These are phyloP conservation scores for Charina bottae DNA, from an alignment of 2,113 vertebrate species.

Conservation along the genomic window DNA sequence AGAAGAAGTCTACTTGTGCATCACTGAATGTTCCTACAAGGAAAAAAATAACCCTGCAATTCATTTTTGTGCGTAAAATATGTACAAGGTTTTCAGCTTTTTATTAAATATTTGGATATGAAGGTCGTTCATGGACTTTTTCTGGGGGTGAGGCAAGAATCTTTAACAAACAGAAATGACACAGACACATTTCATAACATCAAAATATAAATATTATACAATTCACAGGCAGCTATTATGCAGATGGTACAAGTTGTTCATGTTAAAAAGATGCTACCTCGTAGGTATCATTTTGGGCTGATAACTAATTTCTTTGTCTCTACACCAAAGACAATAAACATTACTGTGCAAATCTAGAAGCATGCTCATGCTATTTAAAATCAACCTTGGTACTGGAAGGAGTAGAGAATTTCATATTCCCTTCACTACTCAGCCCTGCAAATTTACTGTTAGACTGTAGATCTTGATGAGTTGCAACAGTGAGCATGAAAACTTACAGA, in stretches of 20 bases:
- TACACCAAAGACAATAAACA: not conserved
- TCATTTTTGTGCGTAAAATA: not conserved
- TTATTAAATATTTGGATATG: not conserved
- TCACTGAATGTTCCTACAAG: not conserved
- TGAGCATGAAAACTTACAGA: not conserved
- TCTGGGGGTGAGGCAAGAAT: not conserved
- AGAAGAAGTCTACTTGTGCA: not conserved
- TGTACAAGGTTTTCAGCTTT: not conserved
- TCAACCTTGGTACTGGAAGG: not conserved
- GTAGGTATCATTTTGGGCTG: not conserved
- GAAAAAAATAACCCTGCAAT: not conserved
- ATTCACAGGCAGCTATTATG: not conserved
- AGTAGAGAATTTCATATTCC: no score
- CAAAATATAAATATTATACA: conserved; percentile 10
- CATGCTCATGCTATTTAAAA: not conserved
- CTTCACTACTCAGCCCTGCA: rapidly evolving
- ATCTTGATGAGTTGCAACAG: not conserved
- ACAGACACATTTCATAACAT: not conserved
- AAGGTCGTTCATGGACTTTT: no score
- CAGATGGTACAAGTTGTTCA: conserved; percentile 2
- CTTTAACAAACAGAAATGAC: not conserved
- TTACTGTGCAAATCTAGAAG: not conserved
- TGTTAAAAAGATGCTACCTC: not conserved
- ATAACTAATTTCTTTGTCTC: not conserved
- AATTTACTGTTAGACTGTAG: not conserved